Conservation (phyloP, 1,140 invertebrate genomes). For the Lycorma delicatula region DNA sequence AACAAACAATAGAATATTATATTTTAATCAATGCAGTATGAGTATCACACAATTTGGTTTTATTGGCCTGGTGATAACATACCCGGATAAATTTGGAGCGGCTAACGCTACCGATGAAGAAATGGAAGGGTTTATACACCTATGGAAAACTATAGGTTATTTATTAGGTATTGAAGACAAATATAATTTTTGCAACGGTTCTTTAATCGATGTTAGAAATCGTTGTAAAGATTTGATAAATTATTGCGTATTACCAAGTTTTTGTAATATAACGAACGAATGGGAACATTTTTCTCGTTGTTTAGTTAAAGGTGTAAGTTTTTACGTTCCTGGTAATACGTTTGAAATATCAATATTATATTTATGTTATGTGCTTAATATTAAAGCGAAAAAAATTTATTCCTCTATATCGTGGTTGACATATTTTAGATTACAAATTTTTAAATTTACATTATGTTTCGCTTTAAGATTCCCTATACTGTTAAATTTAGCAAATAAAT, state of each 20-base stretch:
- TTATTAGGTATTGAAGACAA: conserved; percentile 71
- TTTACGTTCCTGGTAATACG: conserved; percentile 31
- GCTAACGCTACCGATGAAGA: conserved; percentile 44
- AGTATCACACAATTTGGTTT: conserved; percentile 77
- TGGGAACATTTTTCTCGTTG: conserved; percentile 42
- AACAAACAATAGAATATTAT: conserved; percentile 30
- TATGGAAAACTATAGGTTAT: conserved; percentile 72
- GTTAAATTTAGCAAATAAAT: too few species aligned
- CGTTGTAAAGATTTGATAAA: conserved; percentile 38
- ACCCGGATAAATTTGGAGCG: conserved; percentile 56
- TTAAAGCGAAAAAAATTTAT: too few species aligned
- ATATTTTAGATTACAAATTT: too few species aligned
- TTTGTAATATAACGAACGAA: conserved; percentile 33
- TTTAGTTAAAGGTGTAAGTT: conserved; percentile 33
- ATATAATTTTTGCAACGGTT: conserved; percentile 49
- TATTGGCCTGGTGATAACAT: conserved; percentile 62
- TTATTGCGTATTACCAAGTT: conserved; percentile 36
- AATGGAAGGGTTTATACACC: conserved; percentile 62
- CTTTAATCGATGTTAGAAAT: conserved; percentile 11
- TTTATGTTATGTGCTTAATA: conserved; percentile 31
- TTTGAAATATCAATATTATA: conserved; percentile 34
- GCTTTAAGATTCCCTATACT: too few species aligned
- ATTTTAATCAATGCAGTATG: conserved; percentile 64
- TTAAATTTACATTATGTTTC: too few species aligned
- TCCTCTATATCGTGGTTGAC: too few species aligned